phyloP scores from a whole-genome alignment of 2,113 vertebrate species.

The Verasper variegatus region DNA sequence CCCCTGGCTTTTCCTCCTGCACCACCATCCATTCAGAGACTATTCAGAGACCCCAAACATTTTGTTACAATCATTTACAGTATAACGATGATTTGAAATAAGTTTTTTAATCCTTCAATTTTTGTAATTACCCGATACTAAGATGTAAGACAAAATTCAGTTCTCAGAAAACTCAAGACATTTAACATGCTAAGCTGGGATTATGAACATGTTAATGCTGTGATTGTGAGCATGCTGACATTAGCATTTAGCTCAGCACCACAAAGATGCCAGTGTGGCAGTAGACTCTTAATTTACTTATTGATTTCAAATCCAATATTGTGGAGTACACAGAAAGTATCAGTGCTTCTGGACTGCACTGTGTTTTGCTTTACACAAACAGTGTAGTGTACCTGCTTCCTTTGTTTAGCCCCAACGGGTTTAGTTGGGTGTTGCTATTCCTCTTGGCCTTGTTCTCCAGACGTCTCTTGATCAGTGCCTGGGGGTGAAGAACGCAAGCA shows the following conservation, averaged over 20 bases:
- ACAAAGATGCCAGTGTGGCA: neutral
- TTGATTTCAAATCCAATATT: neutral
- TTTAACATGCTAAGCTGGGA: neutral
- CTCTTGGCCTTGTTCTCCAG: constrained; percentile 72
- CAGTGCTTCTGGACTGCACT: neutral
- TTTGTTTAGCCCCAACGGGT: constrained; percentile 58
- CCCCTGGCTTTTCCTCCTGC: too few relatives aligned
- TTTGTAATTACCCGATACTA: neutral
- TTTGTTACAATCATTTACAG: too few relatives aligned
- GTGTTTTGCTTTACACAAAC: neutral
- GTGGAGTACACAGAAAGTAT: neutral
- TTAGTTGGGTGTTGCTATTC: constrained; percentile 74
- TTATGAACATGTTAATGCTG: neutral
- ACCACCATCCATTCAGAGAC: too few relatives aligned
- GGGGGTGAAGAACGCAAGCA: neutral
- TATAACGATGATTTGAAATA: too few relatives aligned
- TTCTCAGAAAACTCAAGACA: too few relatives aligned
- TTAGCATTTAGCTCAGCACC: neutral
- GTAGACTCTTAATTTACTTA: too few relatives aligned
- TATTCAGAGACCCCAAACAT: too few relatives aligned
- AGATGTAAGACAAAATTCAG: neutral
- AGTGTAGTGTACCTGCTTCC: constrained; percentile 64
- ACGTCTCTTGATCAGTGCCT: constrained; percentile 80
- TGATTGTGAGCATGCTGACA: too few relatives aligned
- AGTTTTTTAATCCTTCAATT: neutral